Evolutionary conservation across 2,797 vertebrate species (phyloP).

Genomic region (Diplodus sargus): DNA sequence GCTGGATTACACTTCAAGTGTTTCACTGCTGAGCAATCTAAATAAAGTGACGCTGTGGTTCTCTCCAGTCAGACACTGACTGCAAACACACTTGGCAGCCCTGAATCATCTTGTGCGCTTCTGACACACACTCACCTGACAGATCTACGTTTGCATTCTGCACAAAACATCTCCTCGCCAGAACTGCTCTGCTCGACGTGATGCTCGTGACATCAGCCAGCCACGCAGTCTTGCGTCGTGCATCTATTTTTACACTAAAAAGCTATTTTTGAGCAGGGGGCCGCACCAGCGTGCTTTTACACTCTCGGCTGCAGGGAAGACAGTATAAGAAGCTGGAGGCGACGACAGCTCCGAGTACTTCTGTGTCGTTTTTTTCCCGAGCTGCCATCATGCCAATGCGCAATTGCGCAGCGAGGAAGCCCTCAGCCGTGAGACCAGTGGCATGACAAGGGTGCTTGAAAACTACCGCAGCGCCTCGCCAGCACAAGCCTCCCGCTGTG

Average conservation of each 20-base stretch:
- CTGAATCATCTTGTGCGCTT: background rate
- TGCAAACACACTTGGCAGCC: background rate
- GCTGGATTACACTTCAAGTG: background rate
- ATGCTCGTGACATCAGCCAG: slow-evolving; percentile 71
- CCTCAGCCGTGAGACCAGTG: slow-evolving; percentile 42
- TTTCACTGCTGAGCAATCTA: background rate
- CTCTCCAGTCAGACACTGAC: background rate
- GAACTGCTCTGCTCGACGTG: slow-evolving; percentile 65
- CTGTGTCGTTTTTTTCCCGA: slow-evolving; percentile 37
- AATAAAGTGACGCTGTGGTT: slow-evolving; percentile 10
- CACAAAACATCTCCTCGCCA: slow-evolving; percentile 4
- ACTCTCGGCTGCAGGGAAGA: slow-evolving; percentile 10
- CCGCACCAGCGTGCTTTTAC: slow-evolving; percentile 10
- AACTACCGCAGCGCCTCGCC: slow-evolving; percentile 57
- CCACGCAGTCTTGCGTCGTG: slow-evolving; percentile 71
- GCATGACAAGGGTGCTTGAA: slow-evolving; percentile 38
- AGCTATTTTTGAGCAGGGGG: slow-evolving; percentile 58
- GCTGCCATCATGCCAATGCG: slow-evolving; percentile 67
- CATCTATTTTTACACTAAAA: slow-evolving; percentile 76
- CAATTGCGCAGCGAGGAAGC: slow-evolving; percentile 77
- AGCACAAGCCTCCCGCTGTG: slow-evolving; percentile 31
- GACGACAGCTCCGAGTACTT: slow-evolving; percentile 21
- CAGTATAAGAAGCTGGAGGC: slow-evolving; percentile 22
- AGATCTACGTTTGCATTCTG: background rate
- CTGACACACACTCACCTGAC: background rate